Base-by-base conservation (phyloP, 2,113 vertebrate species). In the Emydura subglobosa region DNA sequence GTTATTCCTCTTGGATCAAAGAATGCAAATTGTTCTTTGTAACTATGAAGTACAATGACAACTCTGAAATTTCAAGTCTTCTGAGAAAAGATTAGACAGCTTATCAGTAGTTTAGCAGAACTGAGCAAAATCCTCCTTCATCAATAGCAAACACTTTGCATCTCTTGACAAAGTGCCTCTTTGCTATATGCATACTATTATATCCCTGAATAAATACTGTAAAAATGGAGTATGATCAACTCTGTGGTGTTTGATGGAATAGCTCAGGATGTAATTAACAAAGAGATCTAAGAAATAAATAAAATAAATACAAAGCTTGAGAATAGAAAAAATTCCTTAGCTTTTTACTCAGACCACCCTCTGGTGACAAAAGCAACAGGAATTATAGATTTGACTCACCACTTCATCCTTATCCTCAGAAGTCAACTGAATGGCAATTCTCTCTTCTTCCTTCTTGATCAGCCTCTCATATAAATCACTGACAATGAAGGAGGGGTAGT, bases 401-500 rank as follows among this genome's bases (percentile, higher is more conserved):
- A 78, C 97, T 91, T 99, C 99, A 78, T 99, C 99, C 96, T 99
- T 99, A 88, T 99, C 99, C 89, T 99, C 99, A 4, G 98, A 96
- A 97, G 98, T 98, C 89, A 98, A 96, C 81, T 98, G 99, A 5
- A 97, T 98, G 88, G 96, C 98, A 97, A 95, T 98, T 59, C 97
- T 97, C 90, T 99, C 98, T 91, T 99, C 99, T 34, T 99, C 99
- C 87, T 98, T 97, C 53, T 98, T 98, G 84, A 99, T 98, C 92
- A 99, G 96, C 92, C 97, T 98, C 81, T 99, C 99, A 76, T 99
- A 99, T 65, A 99, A 98, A 97, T 99, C 99, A 16, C 99, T 99
- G 85, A 99, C 99, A 85, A 99, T 98, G 96, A 99, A 99, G 0
- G 99, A 99, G 2, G 99, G 99, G 96, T 99, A 99, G 94, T 99